A percentile compares a stretch with the other conserved stretches of the same genome.
Evolutionary conservation across 2,797 vertebrate genomes (phyloP).

Genomic region (Mionectes olivaceus): DNA sequence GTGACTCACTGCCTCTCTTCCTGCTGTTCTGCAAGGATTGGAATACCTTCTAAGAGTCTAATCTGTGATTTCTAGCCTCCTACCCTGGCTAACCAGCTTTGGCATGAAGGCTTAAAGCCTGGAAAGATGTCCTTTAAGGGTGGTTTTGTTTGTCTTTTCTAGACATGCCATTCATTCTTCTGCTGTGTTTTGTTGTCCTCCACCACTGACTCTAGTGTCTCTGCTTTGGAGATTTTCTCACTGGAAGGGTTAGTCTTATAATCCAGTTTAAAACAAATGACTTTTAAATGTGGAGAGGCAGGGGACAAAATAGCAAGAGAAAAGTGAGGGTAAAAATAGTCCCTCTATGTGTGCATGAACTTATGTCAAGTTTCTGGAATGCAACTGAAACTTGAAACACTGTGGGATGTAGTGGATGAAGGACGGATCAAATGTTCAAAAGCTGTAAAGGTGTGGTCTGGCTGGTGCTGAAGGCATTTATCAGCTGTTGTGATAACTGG

Average conservation of each 20-base stretch:
- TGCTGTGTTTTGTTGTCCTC: background rate
- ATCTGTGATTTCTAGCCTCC: background rate
- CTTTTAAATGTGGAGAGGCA: background rate
- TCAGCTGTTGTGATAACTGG: background rate
- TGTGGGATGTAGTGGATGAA: background rate
- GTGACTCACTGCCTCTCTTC: background rate
- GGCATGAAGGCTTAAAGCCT: background rate
- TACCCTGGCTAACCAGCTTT: background rate
- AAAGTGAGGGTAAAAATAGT: conserved; percentile 10
- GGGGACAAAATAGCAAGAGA: background rate
- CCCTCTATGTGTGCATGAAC: background rate
- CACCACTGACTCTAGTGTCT: background rate
- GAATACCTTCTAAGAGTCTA: background rate
- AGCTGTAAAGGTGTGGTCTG: conserved; percentile 27
- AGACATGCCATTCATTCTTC: background rate
- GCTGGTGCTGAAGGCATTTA: background rate
- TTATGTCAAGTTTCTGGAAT: background rate
- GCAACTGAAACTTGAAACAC: background rate
- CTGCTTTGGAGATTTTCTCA: background rate
- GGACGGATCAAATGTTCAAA: background rate
- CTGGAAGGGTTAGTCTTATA: background rate
- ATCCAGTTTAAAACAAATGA: background rate
- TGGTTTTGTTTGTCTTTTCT: background rate
- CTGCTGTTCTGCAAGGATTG: background rate
- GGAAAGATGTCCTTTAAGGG: background rate